Evolutionary conservation across 2,113 vertebrate species (phyloP).

Genomic region (Gobius niger): DNA sequence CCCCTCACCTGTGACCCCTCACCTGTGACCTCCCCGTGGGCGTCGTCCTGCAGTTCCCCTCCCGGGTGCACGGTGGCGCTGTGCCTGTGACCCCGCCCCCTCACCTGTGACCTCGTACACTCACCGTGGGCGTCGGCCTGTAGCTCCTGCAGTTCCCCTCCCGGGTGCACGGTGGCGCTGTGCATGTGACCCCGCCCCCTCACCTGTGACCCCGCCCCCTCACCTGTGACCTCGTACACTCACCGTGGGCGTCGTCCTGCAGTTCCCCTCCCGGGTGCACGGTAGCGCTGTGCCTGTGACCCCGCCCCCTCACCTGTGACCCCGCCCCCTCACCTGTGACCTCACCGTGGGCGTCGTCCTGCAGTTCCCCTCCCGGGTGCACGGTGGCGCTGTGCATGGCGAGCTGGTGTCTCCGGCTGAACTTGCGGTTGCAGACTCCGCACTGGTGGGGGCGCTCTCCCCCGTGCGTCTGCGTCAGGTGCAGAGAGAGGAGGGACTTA

Average conservation of each 20-base stretch:
- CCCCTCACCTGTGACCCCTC: no score
- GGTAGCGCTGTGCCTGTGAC: constrained; percentile 57
- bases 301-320: background rate
- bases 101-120: no score
- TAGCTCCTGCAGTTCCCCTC: fast-evolving
- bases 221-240: no score
- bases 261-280: constrained; percentile 11
- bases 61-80: constrained; percentile 47
- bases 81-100: constrained; percentile 52
- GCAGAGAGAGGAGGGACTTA: constrained; percentile 57
- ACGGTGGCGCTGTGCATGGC: constrained; percentile 57
- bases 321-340: no score
- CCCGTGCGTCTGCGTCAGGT: constrained; percentile 52
- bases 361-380: background rate
- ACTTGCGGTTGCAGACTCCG: constrained; percentile 66
- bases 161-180: constrained; percentile 48
- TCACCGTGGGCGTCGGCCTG: background rate
- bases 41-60: no score
- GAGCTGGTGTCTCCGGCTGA: constrained; percentile 57
- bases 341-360: background rate
- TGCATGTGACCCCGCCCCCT: no score
- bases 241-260: no score
- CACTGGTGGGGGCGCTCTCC: constrained; percentile 68
- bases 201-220: no score
- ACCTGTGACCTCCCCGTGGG: no score